phyloP scores from a whole-genome alignment of 2,113 vertebrate genomes.

The Recurvirostra avosetta region DNA sequence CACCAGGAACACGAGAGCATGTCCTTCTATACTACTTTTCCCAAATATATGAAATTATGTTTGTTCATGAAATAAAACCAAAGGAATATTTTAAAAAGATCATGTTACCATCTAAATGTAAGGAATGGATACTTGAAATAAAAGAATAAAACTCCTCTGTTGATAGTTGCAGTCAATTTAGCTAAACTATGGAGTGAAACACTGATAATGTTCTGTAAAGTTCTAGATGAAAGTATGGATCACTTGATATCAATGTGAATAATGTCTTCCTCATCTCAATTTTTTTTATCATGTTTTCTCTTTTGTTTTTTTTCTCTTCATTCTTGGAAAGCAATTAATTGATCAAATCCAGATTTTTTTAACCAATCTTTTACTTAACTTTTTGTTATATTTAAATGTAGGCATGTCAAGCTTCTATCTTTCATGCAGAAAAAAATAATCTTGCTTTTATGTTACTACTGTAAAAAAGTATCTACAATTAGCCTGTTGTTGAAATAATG shows the following conservation, averaged over 20 bases:
- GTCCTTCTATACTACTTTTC: neutral
- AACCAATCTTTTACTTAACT: neutral
- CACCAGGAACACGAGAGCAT: neutral
- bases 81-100: neutral
- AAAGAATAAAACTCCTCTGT: neutral
- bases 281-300: neutral
- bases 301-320: neutral
- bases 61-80: neutral
- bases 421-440: neutral
- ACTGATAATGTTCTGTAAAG: neutral
- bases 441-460: neutral
- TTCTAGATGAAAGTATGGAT: neutral
- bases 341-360: neutral
- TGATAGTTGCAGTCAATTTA: neutral
- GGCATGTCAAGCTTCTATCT: neutral
- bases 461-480: neutral
- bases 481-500: neutral
- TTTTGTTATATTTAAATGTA: neutral
- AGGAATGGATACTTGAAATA: neutral
- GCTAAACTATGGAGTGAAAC: neutral
- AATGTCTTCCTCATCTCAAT: neutral
- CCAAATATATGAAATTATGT: neutral
- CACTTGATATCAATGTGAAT: neutral
- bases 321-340: neutral
- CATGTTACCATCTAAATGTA: neutral